Percentiles rank a stretch among this genome's conserved stretches.
phyloP scores from a whole-genome alignment of 2,113 vertebrate species.

The Nyctibius bracteatus region DNA sequence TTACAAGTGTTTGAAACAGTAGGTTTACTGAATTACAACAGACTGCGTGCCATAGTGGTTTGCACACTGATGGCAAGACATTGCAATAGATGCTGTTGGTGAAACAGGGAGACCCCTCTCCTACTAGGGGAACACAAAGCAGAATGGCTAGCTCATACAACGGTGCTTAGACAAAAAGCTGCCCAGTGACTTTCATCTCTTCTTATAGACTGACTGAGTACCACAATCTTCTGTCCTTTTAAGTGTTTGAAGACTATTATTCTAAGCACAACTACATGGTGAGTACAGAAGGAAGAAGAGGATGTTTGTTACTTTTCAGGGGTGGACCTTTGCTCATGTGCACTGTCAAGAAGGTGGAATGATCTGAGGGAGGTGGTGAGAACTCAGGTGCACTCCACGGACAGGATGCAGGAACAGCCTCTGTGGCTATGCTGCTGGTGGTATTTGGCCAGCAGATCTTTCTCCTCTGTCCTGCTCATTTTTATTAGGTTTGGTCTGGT shows the following conservation, averaged over 20 bases:
- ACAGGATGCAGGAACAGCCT: background rate
- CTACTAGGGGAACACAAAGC: background rate
- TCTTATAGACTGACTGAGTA: background rate
- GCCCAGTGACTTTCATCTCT: background rate
- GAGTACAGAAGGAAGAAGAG: background rate
- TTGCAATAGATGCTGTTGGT: background rate
- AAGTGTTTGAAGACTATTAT: background rate
- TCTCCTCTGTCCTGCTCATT: background rate
- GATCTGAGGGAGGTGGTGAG: background rate
- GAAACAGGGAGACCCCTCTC: background rate
- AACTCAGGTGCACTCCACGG: fast-evolving
- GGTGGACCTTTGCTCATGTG: background rate
- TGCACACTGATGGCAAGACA: background rate
- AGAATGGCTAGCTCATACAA: background rate
- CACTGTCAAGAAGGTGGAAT: background rate
- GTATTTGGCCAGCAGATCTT: background rate
- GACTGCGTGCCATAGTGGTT: background rate
- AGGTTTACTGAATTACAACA: background rate
- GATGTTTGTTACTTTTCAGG: background rate
- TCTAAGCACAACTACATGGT: background rate
- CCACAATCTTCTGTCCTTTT: background rate
- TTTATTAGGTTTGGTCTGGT: background rate
- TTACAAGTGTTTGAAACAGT: background rate
- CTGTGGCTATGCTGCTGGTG: background rate
- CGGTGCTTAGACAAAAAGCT: background rate